phyloP scores from a whole-genome alignment of 2,888 invertebrate species.

The Sminthurinus aureus region DNA sequence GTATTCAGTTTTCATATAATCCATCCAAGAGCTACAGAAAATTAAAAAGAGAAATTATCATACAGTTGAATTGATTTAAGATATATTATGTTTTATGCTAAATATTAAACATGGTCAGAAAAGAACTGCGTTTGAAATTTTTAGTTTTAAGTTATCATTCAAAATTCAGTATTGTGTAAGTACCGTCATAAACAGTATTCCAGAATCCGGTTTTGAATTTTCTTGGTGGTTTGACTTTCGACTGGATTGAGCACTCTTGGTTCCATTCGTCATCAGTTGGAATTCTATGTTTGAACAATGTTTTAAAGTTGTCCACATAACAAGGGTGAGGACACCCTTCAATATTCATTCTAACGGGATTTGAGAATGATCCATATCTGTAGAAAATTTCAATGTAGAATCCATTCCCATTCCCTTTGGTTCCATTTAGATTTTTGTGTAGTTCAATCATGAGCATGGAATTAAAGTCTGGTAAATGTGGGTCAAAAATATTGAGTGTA shows the following conservation, averaged over 20 bases:
- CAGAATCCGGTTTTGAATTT: neutral
- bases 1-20: neutral
- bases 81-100: no score
- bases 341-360: slow-evolving; percentile 69
- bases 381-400: slow-evolving; percentile 42
- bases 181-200: slow-evolving; percentile 11
- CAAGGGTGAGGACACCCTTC: slow-evolving; percentile 73
- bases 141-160: no score
- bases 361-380: slow-evolving; percentile 59
- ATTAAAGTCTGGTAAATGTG: slow-evolving; percentile 61
- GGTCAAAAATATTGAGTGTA: slow-evolving; percentile 71
- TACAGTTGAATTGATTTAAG: no score
- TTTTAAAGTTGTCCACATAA: slow-evolving; percentile 69
- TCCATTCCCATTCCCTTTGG: neutral
- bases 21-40: neutral
- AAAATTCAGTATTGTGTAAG: neutral
- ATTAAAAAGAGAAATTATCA: neutral
- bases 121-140: no score
- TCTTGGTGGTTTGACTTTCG: neutral
- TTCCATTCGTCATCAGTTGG: neutral
- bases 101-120: no score
- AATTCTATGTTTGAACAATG: slow-evolving; percentile 65
- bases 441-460: slow-evolving; percentile 72
- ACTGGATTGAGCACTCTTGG: slow-evolving; percentile 9
- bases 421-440: slow-evolving; percentile 61